These are phyloP conservation scores for Melanotaenia pygmaea DNA, from an alignment of 2,797 vertebrate genomes.

Conservation along the genomic window DNA sequence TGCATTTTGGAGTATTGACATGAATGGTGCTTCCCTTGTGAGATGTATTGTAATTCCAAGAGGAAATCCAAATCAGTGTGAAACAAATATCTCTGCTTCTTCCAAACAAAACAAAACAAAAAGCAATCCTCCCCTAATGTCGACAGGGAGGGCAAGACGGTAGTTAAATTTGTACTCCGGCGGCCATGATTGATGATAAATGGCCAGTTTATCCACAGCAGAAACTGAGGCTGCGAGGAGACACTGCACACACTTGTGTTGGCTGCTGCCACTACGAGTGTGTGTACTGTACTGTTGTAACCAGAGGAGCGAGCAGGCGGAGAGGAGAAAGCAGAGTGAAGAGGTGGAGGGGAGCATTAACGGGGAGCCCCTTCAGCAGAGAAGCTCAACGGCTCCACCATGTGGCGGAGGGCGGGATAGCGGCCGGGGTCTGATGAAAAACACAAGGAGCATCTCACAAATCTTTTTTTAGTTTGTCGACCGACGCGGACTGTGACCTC, in stretches of 20 bases:
- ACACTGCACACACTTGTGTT: constrained; percentile 57
- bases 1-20: constrained; percentile 92
- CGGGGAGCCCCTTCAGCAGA: constrained; percentile 56
- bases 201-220: constrained; percentile 57
- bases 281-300: constrained; percentile 55
- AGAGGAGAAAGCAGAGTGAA: constrained; percentile 53
- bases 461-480: constrained; percentile 13
- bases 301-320: constrained; percentile 58
- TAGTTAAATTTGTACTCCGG: constrained; percentile 79
- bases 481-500: background rate
- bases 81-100: constrained; percentile 46
- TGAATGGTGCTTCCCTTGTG: constrained; percentile 85
- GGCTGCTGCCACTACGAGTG: constrained; percentile 64
- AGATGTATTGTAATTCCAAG: constrained; percentile 78
- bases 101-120: constrained; percentile 22
- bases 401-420: constrained; percentile 39
- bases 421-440: background rate
- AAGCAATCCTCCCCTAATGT: constrained; percentile 59
- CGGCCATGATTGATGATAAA: constrained; percentile 82
- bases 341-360: constrained; percentile 51
- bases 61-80: constrained; percentile 66
- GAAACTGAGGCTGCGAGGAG: constrained; percentile 54
- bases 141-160: constrained; percentile 68
- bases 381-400: constrained; percentile 63
- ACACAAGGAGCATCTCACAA: constrained; percentile 3